phyloP scores from a whole-genome alignment of 2,888 invertebrate genomes.

The Orthosia gothica region DNA sequence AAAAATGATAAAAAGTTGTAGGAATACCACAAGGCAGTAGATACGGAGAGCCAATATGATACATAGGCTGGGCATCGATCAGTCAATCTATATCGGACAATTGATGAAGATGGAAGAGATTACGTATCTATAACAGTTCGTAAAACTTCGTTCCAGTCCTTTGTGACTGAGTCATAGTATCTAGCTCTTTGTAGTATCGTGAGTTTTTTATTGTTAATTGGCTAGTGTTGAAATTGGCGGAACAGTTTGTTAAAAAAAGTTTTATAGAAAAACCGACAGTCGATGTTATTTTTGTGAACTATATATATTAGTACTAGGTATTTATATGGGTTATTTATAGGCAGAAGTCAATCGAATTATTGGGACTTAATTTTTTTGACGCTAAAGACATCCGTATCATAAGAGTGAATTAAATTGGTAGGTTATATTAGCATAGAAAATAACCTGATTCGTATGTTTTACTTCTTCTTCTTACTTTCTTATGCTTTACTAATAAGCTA shows the following conservation, averaged over 20 bases:
- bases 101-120: slow-evolving; percentile 43
- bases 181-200: background rate
- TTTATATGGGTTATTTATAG: background rate
- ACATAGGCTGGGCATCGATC: slow-evolving; percentile 29
- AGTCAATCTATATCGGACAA: slow-evolving; percentile 38
- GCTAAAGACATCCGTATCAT: background rate
- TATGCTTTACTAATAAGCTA: slow-evolving; percentile 3
- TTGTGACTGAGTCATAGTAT: slow-evolving; percentile 13
- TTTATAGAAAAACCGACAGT: background rate
- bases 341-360: background rate
- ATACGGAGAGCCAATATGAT: slow-evolving; percentile 9
- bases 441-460: background rate
- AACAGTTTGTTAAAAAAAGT: background rate
- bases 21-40: background rate
- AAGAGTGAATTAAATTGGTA: background rate
- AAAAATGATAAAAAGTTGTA: background rate
- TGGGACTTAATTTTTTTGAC: background rate
- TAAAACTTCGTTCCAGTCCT: slow-evolving; percentile 15
- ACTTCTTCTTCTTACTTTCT: no score
- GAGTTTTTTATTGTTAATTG: background rate
- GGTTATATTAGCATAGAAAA: no score
- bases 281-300: background rate
- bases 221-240: background rate
- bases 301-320: background rate
- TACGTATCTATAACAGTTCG: slow-evolving; percentile 33